Evolutionary conservation across 1,140 invertebrate genomes (phyloP), one percentile per base, ranked within the genome.

Genomic region (Drosophila subobscura): DNA sequence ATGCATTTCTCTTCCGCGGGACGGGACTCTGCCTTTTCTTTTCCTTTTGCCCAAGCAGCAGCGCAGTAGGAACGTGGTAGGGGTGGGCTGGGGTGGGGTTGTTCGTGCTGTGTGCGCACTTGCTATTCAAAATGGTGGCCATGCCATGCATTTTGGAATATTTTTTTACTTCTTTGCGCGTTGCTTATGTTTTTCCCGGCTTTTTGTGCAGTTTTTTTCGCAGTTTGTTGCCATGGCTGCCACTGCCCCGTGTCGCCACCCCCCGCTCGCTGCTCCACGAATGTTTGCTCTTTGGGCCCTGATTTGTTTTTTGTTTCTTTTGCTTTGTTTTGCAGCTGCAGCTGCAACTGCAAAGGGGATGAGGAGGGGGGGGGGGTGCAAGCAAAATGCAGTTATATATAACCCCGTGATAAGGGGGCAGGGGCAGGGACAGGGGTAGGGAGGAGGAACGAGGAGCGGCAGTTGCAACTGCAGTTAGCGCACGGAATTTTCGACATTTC

Each of bases 111-210:
- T 37, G 33, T 37, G 33, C 71, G 83, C 77, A 78, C 81, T 86
- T 86, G 83, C 83, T 86, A 86, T 86, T 88, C 83, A 86, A 86
- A 86, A 86, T 88, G 83, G 83, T 86, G 80, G 83, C 83, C 81
- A 76, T 79, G 83, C 83, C 81, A 76, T 79, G 83, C 78, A 88
- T 83, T 86, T 86, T 86, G 74, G 51, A 71, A 20, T 20, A 20
- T 20, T 64, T 73, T 73, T 55, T 61, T 60, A 57, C 60, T 78
- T 77, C 44, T 50, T 54, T 14, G 61, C 41, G 72, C 65, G 65
- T 84, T 84, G 77, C 84, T 85, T 61, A 54, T 72, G 74, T 84
- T 84, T 74, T 70, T 74, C 56, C 40, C 71, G 65, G 57, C 55
- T 67, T 75, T 78, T 75, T 41, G 61, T 44, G 37, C 52, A 33